Evolutionary conservation across 2,113 vertebrate species (phyloP).

Genomic region (Aviceda subcristata): DNA sequence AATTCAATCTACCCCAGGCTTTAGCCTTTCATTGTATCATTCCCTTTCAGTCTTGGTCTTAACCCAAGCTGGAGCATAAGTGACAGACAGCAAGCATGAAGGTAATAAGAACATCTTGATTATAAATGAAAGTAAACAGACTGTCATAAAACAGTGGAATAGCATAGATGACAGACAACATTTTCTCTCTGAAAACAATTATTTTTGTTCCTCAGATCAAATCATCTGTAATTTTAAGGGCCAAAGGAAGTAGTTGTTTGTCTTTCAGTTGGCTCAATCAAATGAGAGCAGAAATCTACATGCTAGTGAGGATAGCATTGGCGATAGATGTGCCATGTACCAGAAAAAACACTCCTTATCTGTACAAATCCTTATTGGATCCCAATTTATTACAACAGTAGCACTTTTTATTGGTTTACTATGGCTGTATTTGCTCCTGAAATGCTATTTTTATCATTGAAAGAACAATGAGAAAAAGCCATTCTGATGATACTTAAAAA

Average conservation of each 20-base stretch:
- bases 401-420: background rate
- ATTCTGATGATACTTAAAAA: background rate
- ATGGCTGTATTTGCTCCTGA: background rate
- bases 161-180: conserved; percentile 13
- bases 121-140: conserved; percentile 56
- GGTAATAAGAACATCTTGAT: conserved; percentile 51
- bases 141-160: conserved; percentile 37
- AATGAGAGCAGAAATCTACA: conserved; percentile 16
- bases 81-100: conserved; percentile 3
- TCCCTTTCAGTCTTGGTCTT: conserved; percentile 3
- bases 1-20: background rate
- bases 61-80: background rate
- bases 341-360: background rate
- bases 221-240: conserved; percentile 37
- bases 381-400: conserved; percentile 24
- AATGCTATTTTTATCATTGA: background rate
- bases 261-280: conserved; percentile 17
- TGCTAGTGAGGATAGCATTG: background rate
- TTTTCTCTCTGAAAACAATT: conserved; percentile 51
- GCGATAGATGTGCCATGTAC: background rate
- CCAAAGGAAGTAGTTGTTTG: background rate
- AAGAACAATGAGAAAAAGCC: background rate
- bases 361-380: conserved; percentile 3
- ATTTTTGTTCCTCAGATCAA: conserved; percentile 51
- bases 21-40: background rate